phyloP scores from a whole-genome alignment of 1,140 invertebrate species.

The Drosophila lini region DNA sequence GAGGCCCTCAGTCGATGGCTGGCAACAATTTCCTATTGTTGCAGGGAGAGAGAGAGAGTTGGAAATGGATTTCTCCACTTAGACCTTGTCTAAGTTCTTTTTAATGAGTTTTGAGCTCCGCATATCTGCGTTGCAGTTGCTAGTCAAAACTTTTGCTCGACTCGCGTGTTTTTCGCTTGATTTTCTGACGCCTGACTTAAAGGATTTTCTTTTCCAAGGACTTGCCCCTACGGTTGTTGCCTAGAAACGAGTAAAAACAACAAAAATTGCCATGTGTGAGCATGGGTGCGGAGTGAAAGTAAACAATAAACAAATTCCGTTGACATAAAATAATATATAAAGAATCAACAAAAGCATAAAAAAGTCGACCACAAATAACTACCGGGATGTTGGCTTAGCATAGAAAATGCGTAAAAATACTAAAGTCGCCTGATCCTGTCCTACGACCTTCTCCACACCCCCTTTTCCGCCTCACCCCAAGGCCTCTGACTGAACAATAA shows the following conservation, averaged over 20 bases:
- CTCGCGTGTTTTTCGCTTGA: slow-evolving; percentile 37
- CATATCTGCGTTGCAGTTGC: slow-evolving; percentile 71
- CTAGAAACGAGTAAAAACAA: slow-evolving; percentile 19
- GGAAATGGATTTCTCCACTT: slow-evolving; percentile 52
- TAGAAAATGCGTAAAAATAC: slow-evolving; percentile 73
- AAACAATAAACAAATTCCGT: slow-evolving; percentile 61
- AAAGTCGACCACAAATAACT: slow-evolving; percentile 67
- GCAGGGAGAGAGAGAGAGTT: slow-evolving; percentile 45
- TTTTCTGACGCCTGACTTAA: slow-evolving; percentile 43
- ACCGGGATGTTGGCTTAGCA: slow-evolving; percentile 72
- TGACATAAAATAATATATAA: slow-evolving; percentile 60
- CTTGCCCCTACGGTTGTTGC: slow-evolving; percentile 29
- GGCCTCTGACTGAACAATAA: slow-evolving; percentile 59
- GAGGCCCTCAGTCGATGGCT: slow-evolving; percentile 32
- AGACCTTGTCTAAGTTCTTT: slow-evolving; percentile 64
- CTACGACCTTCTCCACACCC: slow-evolving; percentile 13
- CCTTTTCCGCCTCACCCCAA: slow-evolving; percentile 12
- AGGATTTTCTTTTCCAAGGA: slow-evolving; percentile 33
- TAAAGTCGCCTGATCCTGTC: slow-evolving; percentile 29
- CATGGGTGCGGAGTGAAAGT: slow-evolving; percentile 10
- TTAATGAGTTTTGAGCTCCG: slow-evolving; percentile 56
- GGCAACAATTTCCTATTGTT: slow-evolving; percentile 66
- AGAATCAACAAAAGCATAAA: slow-evolving; percentile 71
- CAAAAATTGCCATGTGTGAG: slow-evolving; percentile 33
- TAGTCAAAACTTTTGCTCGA: slow-evolving; percentile 40